phyloP scores from a whole-genome alignment of 2,113 vertebrate species.

The Cebus imitator region DNA sequence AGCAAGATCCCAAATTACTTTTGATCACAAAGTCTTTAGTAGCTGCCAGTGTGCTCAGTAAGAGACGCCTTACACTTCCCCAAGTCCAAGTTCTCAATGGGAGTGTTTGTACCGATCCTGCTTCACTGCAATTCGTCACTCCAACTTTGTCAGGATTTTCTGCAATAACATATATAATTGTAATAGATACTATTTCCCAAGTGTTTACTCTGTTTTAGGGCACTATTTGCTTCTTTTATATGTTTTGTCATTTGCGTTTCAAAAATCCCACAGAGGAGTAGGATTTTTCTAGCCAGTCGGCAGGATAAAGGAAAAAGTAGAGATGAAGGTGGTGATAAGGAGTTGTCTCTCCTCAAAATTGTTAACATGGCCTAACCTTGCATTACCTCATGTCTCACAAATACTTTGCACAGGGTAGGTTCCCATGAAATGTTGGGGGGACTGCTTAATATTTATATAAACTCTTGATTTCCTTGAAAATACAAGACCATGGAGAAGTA shows the following conservation, averaged over 20 bases:
- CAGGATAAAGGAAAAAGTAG: not conserved
- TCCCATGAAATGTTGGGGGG: not conserved
- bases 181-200: not conserved
- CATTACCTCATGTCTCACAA: not conserved
- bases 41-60: not conserved
- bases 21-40: conserved; percentile 40
- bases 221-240: not conserved
- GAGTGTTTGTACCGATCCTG: not conserved
- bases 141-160: not conserved
- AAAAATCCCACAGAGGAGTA: not conserved
- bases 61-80: not conserved
- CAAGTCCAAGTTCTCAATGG: not conserved
- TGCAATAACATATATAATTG: not conserved
- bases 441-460: not conserved
- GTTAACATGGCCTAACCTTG: not conserved
- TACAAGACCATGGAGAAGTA: not conserved
- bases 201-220: not conserved
- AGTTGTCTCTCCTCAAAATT: not conserved
- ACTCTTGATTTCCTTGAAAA: not conserved
- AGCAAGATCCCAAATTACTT: conserved; percentile 44
- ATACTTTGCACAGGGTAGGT: not conserved
- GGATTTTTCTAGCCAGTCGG: not conserved
- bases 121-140: not conserved
- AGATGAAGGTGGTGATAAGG: not conserved
- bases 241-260: not conserved